Percentiles rank a stretch among this genome's conserved stretches.
These are phyloP conservation scores for Phenganax subtilis DNA, from an alignment of 92 coral and sea anemone species.

Conservation along the genomic window DNA sequence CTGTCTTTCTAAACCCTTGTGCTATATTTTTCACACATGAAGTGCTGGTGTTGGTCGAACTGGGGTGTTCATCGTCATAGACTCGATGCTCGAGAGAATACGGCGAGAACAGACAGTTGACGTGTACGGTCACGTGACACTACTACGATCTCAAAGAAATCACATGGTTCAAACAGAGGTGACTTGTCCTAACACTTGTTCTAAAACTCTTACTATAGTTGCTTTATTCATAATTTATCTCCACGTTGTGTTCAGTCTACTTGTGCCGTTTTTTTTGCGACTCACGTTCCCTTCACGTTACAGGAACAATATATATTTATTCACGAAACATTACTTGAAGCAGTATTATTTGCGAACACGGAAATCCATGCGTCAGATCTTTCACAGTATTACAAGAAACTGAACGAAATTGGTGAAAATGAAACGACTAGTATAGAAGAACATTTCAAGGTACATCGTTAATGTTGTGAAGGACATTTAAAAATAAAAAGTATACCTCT, in stretches of 20 bases:
- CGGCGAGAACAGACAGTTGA: conserved; percentile 94
- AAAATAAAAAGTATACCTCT: background rate
- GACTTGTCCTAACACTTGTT: background rate
- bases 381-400: conserved; percentile 72
- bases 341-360: conserved; percentile 86
- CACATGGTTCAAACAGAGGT: conserved; percentile 91
- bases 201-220: background rate
- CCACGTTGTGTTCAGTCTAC: background rate
- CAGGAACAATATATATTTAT: conserved; percentile 87
- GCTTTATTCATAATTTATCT: background rate
- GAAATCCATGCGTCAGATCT: conserved; percentile 92
- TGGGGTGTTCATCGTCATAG: conserved; percentile 87
- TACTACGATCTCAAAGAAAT: conserved; percentile 85
- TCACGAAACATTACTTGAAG: conserved; percentile 85
- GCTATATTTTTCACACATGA: background rate
- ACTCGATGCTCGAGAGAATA: conserved; percentile 94
- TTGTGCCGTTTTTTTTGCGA: background rate
- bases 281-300: background rate
- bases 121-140: conserved; percentile 97
- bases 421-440: conserved; percentile 79
- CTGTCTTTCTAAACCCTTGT: background rate
- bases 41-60: conserved; percentile 99
- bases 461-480: background rate
- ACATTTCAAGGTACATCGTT: conserved; percentile 65
- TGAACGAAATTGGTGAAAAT: conserved; percentile 67